Evolutionary conservation across 2,888 invertebrate species (phyloP), one percentile per base, ranked within the genome.

Genomic region (Plagodis dolabraria): DNA sequence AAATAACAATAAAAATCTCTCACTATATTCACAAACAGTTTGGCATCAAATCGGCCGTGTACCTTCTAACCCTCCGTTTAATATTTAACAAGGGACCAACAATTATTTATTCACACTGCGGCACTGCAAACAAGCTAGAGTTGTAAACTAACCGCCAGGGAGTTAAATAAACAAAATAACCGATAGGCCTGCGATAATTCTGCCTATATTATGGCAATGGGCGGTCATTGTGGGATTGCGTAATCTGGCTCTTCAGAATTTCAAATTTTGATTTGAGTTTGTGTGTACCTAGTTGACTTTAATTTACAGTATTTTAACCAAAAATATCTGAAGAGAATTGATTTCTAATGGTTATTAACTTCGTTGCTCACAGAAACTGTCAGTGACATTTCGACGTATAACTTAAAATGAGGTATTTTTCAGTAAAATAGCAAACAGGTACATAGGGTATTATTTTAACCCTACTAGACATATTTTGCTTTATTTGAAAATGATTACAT

Each of bases 101-200:
- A 75, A 86, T 90, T 86, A 88, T 87, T 90, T 86, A 91, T 92
- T 91, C 86, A 90, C 75, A 80, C 78, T 74, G 79, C 76, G 75
- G 75, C 72, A 77, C 60, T 74, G 76, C 80, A 84, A 85, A 83
- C 79, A 78, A 68, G 73, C 76, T 72, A 68, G 76, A 79, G 81
- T 83, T 84, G 80, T 82, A 80, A 84, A 86, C 84, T 83, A 79
- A 76, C 76, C 76, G 65, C 79, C 75, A 59, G 67, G 73, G 72
- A 74, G 76, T 80, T 82, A 83, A 85, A 85, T 85, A 85, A 87
- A 89, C 87, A 83, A 87, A 85, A 86, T 82, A 79, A 75, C 79
- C 82, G 75, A 87, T 87, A 80, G 80, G 70, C 78, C 75, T 66
- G 67, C 76, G 76, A 80, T 84, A 84, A 86, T 83, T 85, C 79